These are phyloP conservation scores for Nicator chloris DNA, from an alignment of 2,113 vertebrate genomes.

Conservation along the genomic window DNA sequence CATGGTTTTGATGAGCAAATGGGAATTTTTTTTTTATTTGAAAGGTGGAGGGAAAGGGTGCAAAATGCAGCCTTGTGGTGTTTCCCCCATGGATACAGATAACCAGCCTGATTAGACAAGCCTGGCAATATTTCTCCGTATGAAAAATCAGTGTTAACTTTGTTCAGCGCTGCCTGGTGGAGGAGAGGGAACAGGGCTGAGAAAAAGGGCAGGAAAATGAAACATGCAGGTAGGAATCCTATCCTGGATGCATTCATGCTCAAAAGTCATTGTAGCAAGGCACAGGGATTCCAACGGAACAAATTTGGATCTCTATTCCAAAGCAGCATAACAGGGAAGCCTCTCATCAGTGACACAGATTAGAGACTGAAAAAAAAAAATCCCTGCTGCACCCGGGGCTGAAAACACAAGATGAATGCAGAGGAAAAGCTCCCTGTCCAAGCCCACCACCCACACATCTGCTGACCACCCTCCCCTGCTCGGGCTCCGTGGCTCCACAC, in stretches of 20 bases:
- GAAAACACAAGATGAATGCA: slow-evolving; percentile 10
- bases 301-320: neutral
- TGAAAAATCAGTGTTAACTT: neutral
- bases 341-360: slow-evolving; percentile 2
- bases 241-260: neutral
- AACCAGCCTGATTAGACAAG: neutral
- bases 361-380: neutral
- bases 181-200: neutral
- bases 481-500: neutral
- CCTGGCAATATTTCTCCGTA: neutral
- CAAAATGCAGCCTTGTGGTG: neutral
- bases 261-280: neutral
- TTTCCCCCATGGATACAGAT: neutral
- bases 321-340: neutral
- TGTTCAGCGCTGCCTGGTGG: neutral
- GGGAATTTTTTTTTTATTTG: neutral
- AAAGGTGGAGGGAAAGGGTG: neutral
- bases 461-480: slow-evolving; percentile 33
- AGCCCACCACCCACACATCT: slow-evolving; percentile 4
- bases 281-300: neutral
- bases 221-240: neutral
- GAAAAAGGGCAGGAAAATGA: neutral
- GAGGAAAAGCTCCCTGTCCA: neutral
- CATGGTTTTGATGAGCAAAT: neutral
- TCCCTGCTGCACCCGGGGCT: slow-evolving; percentile 5